Evolutionary conservation across 2,888 invertebrate genomes (phyloP).

Genomic region (Automeris io): DNA sequence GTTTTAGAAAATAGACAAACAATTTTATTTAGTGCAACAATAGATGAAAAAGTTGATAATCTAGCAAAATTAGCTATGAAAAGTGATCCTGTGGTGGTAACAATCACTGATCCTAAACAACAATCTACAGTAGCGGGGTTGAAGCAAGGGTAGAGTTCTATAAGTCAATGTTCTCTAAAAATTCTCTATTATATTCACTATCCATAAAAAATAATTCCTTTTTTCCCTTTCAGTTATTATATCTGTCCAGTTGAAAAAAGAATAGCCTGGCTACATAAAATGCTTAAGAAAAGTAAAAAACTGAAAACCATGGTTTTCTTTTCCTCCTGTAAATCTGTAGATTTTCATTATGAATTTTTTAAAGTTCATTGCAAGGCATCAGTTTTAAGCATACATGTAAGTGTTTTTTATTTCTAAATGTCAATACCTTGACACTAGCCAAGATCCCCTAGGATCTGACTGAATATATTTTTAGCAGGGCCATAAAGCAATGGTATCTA

Average conservation of each 20-base stretch:
- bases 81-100: constrained; percentile 91
- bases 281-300: constrained; percentile 93
- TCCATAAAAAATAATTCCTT: neutral
- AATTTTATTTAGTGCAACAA: constrained; percentile 98
- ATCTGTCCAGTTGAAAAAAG: constrained; percentile 95
- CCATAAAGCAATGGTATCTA: no score
- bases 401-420: no score
- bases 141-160: constrained; percentile 80
- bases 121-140: constrained; percentile 87
- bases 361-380: constrained; percentile 93
- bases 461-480: no score
- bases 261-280: constrained; percentile 93
- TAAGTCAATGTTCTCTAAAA: no score
- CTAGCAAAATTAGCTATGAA: constrained; percentile 91
- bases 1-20: constrained; percentile 91
- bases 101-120: constrained; percentile 85
- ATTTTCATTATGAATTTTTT: constrained; percentile 94
- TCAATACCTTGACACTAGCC: no score
- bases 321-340: constrained; percentile 97
- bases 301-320: constrained; percentile 98
- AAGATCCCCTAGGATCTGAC: no score
- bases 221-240: constrained; percentile 79
- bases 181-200: neutral
- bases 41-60: constrained; percentile 92
- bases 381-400: constrained; percentile 95